Conservation (phyloP, 2,113 vertebrate species). For the Podilymbus podiceps region DNA sequence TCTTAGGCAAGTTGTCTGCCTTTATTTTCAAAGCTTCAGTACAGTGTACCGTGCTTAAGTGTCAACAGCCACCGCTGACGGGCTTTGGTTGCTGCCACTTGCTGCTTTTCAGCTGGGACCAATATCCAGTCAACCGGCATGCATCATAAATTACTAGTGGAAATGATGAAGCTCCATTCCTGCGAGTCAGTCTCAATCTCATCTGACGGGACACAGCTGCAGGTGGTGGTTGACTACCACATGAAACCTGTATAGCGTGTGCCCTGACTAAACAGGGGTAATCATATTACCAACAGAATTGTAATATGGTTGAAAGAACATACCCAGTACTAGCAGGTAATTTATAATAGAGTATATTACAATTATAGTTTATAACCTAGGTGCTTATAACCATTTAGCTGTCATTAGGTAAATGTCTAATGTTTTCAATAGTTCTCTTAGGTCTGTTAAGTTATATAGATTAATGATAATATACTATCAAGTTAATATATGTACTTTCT, state of each 20-base stretch:
- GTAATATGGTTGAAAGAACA: neutral
- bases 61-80: neutral
- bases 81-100: neutral
- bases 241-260: neutral
- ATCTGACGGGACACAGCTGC: neutral
- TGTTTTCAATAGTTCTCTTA: neutral
- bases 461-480: neutral
- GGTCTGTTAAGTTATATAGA: neutral
- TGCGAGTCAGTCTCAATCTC: neutral
- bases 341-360: neutral
- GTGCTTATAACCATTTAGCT: neutral
- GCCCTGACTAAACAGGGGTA: neutral
- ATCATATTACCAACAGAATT: neutral
- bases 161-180: neutral
- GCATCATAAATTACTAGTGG: neutral
- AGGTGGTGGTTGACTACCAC: neutral
- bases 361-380: neutral
- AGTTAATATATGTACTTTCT: neutral
- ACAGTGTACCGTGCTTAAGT: neutral
- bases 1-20: neutral
- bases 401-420: neutral
- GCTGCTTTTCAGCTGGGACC: neutral
- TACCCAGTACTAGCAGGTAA: neutral
- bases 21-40: neutral
- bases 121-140: neutral